These are phyloP conservation scores for Enteromius thamalakanensis DNA, from an alignment of 2,797 vertebrate genomes.

Conservation along the genomic window DNA sequence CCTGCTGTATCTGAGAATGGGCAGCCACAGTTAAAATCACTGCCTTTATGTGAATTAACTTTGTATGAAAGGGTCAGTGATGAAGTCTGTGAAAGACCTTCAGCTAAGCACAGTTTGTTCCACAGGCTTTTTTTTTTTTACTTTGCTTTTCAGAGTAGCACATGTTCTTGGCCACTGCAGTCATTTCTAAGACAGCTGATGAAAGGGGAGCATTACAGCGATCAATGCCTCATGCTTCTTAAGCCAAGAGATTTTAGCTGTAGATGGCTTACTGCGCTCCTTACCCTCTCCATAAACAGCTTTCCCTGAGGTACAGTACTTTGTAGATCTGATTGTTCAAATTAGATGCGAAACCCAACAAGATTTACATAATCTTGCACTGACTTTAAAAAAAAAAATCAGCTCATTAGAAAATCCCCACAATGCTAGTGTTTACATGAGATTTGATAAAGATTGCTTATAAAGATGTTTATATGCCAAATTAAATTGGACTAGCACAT, in stretches of 20 bases:
- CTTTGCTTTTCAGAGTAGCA: not conserved
- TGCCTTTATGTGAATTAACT: constrained; percentile 6
- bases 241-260: constrained; percentile 1
- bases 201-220: constrained; percentile 1
- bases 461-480: not conserved
- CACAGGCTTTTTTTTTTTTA: not conserved
- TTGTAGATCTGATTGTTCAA: not conserved
- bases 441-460: not conserved
- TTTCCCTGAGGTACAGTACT: not conserved
- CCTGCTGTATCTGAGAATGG: not conserved
- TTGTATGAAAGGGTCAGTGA: not conserved
- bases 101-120: constrained; percentile 22
- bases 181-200: constrained; percentile 17
- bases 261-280: constrained; percentile 17
- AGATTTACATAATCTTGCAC: not conserved
- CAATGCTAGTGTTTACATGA: not conserved
- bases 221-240: not conserved
- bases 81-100: constrained; percentile 19
- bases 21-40: not conserved
- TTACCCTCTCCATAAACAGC: constrained; percentile 10
- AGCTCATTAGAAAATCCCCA: not conserved
- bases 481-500: not conserved
- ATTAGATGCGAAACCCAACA: not conserved
- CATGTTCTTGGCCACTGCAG: not conserved
- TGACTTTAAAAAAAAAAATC: not conserved